Evolutionary conservation across 1,140 invertebrate genomes (phyloP).

Genomic region (Bathynomus jamesi): DNA sequence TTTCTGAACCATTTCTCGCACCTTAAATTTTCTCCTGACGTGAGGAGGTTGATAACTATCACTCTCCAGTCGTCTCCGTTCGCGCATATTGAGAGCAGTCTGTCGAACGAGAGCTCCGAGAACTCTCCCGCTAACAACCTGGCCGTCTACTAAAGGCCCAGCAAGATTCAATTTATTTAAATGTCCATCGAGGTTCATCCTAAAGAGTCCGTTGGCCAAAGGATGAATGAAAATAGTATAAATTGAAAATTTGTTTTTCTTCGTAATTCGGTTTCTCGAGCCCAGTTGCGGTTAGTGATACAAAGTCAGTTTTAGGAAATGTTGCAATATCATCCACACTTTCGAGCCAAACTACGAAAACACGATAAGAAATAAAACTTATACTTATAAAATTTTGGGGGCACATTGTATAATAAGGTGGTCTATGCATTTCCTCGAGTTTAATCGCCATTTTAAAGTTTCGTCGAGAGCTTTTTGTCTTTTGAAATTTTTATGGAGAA

Average conservation of each 20-base stretch:
- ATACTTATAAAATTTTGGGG: too few relatives aligned
- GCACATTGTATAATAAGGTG: too few relatives aligned
- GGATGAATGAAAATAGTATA: conserved; percentile 69
- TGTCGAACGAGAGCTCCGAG: conserved; percentile 78
- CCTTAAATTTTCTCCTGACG: conserved; percentile 78
- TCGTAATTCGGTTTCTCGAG: too few relatives aligned
- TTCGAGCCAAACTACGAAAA: conserved; percentile 93
- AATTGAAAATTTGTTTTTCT: too few relatives aligned
- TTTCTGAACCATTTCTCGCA: conserved; percentile 87
- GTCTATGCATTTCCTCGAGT: too few relatives aligned
- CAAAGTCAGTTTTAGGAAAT: conserved; percentile 68
- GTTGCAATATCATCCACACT: conserved; percentile 83
- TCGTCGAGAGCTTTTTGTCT: too few relatives aligned
- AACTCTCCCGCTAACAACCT: conserved; percentile 75
- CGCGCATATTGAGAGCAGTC: conserved; percentile 80
- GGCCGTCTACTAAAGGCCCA: conserved; percentile 81
- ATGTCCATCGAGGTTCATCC: conserved; percentile 59
- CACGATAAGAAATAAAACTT: too few relatives aligned
- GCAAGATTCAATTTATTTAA: conserved; percentile 77
- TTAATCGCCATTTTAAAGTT: too few relatives aligned
- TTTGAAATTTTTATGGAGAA: too few relatives aligned
- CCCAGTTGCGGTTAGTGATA: too few relatives aligned
- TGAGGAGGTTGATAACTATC: conserved; percentile 92
- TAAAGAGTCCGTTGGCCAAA: conserved; percentile 66
- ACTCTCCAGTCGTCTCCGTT: conserved; percentile 73